These are phyloP conservation scores for Trochalopteron elliotii DNA, from an alignment of 2,113 vertebrate genomes.

Conservation along the genomic window DNA sequence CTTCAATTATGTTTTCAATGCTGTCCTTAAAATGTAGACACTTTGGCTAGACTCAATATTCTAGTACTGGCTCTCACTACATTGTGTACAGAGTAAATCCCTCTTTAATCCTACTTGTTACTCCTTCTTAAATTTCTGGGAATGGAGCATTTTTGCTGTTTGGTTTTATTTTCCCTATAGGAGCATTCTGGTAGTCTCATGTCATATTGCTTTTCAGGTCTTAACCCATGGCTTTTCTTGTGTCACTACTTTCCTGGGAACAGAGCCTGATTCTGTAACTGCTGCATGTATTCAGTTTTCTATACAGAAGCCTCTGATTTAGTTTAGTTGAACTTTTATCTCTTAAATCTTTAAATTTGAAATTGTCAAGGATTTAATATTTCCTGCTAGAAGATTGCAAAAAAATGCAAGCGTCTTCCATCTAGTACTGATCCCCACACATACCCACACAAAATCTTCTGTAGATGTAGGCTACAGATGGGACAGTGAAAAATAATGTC, in stretches of 20 bases:
- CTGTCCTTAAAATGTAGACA: not conserved
- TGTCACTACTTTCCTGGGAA: not conserved
- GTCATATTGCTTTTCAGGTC: not conserved
- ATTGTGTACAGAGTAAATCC: conserved; percentile 12
- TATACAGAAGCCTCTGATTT: not conserved
- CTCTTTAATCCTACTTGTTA: conserved; percentile 8
- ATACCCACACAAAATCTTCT: not conserved
- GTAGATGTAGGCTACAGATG: not conserved
- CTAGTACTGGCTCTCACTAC: not conserved
- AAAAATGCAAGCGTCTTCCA: not conserved
- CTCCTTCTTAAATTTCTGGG: not conserved
- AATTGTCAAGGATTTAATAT: not conserved
- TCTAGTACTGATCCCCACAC: not conserved
- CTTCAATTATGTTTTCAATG: not conserved
- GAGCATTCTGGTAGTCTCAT: not conserved
- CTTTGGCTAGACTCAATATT: not conserved
- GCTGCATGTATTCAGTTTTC: not conserved
- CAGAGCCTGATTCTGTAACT: not conserved
- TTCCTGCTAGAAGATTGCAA: not conserved
- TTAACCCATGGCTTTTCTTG: not conserved
- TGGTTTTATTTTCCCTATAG: not conserved
- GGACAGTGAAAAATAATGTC: not conserved
- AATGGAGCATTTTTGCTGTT: not conserved
- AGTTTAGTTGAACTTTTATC: not conserved
- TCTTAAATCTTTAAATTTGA: not conserved